phyloP scores from a whole-genome alignment of 2,888 invertebrate genomes.

The Cremastobaeus sp. region DNA sequence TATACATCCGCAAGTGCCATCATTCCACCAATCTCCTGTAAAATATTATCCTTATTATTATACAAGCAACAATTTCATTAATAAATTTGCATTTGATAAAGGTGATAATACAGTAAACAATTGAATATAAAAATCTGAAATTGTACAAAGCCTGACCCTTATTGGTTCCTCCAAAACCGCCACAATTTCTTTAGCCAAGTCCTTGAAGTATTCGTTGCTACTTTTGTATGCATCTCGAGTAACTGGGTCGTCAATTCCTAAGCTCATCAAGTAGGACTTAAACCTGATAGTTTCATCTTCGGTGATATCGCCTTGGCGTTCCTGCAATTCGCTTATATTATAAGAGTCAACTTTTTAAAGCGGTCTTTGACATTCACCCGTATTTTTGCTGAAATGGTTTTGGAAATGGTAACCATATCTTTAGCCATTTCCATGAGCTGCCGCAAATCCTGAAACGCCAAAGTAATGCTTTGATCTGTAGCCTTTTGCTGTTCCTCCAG shows the following conservation, averaged over 20 bases:
- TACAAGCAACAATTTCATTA: background rate
- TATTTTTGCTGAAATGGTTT: slow-evolving; percentile 94
- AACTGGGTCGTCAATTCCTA: slow-evolving; percentile 99
- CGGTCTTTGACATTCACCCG: slow-evolving; percentile 80
- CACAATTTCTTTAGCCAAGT: slow-evolving; percentile 91
- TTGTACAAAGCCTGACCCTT: slow-evolving; percentile 80
- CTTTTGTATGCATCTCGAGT: slow-evolving; percentile 93
- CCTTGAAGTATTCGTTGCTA: slow-evolving; percentile 90
- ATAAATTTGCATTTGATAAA: background rate
- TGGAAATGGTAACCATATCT: slow-evolving; percentile 96
- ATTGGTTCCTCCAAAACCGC: slow-evolving; percentile 89
- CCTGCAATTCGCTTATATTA: slow-evolving; percentile 79
- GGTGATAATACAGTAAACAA: background rate
- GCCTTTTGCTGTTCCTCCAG: slow-evolving; percentile 93
- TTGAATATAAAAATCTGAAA: background rate
- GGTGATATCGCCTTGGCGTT: slow-evolving; percentile 95
- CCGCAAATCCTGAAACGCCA: slow-evolving; percentile 96
- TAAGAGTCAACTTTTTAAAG: slow-evolving; percentile 63
- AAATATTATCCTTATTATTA: slow-evolving; percentile 16
- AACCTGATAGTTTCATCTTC: slow-evolving; percentile 98
- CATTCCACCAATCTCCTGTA: slow-evolving; percentile 93
- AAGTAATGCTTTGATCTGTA: slow-evolving; percentile 93
- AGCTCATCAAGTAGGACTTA: slow-evolving; percentile 95
- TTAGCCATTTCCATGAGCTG: slow-evolving; percentile 97
- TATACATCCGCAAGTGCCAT: slow-evolving; percentile 98